Evolutionary conservation across 2,113 vertebrate genomes (phyloP), one percentile per base, ranked within the genome.

Genomic region (Lagopus leucura): DNA sequence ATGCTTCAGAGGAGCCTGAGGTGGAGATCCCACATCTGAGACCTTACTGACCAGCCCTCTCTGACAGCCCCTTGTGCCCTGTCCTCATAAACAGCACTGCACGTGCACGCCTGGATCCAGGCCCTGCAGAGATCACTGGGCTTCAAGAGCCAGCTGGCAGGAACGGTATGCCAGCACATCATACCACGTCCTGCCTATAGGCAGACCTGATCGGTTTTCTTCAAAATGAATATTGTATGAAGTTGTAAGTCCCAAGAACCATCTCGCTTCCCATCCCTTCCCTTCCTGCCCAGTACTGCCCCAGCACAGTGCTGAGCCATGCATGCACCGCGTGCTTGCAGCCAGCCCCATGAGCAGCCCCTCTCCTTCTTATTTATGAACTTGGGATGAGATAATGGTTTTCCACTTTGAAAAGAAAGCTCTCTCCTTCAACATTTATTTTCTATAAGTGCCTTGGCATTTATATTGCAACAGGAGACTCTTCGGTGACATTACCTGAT

Each of bases 381-480:
- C 94, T 94, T 85, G 13, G 45, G 84, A 91, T 75, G 82, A 92
- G 90, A 95, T 94, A 95, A 96, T 86, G 50, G 88, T 84, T 95
- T 94, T 86, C 87, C 82, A 92, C 91, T 96, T 94, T 90, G 89
- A 77, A 94, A 96, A 92, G 86, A 86, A 94, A 94, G 83, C 79
- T 81, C 5, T 48, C 89, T 88, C 36, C 76, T 92, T 90, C 83
- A 89, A 89, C 93, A 64, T 93, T 90, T 96, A 93, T 96, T 96
- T 96, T 94, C 92, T 90, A 65, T 91, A 81, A 93, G 88, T 88
- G 77, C 80, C 81, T 88, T 86, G 89, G 93, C 91, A 90, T 93
- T 96, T 96, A 92, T 95, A 92, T 94, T 96, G 91, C 88, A 96
- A 97, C 92, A 95, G 92, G 92, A 97, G 93, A 93, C 88, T 92